Evolutionary conservation across 2,797 vertebrate genomes (phyloP).

Genomic region (Amphiprion clarkii): DNA sequence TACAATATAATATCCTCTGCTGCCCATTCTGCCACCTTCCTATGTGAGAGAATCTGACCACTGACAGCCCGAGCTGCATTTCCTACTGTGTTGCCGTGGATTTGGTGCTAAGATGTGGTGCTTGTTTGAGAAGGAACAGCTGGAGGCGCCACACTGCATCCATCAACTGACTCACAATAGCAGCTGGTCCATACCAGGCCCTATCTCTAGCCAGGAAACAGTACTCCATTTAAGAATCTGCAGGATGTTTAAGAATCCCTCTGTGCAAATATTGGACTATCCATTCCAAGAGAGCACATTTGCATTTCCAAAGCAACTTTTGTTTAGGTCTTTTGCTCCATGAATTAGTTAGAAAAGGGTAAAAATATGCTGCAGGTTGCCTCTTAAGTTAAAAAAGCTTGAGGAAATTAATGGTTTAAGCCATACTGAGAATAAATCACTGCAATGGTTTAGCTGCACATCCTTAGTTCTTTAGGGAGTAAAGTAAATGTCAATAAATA

Average conservation of each 20-base stretch:
- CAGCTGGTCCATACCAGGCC: constrained; percentile 57
- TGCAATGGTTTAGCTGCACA: constrained; percentile 37
- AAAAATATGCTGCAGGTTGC: constrained; percentile 11
- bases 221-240: constrained; percentile 63
- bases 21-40: constrained; percentile 26
- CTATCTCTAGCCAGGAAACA: constrained; percentile 61
- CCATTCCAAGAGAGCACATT: constrained; percentile 57
- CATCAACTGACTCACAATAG: constrained; percentile 78
- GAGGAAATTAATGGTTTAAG: constrained; percentile 16
- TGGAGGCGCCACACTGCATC: constrained; percentile 76
- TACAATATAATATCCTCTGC: constrained; percentile 3
- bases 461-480: constrained; percentile 32
- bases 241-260: constrained; percentile 70
- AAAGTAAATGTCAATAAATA: constrained; percentile 71
- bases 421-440: constrained; percentile 20
- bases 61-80: constrained; percentile 45
- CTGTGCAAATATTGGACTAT: constrained; percentile 76
- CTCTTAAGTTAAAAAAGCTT: constrained; percentile 13
- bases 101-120: constrained; percentile 60
- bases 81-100: constrained; percentile 73
- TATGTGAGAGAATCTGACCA: constrained; percentile 36
- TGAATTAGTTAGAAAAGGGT: constrained; percentile 20
- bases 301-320: constrained; percentile 59
- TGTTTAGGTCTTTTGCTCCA: constrained; percentile 28
- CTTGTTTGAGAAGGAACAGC: constrained; percentile 81